These are phyloP conservation scores for Mesochorus sp. DNA, from an alignment of 2,888 invertebrate species.

Conservation along the genomic window DNA sequence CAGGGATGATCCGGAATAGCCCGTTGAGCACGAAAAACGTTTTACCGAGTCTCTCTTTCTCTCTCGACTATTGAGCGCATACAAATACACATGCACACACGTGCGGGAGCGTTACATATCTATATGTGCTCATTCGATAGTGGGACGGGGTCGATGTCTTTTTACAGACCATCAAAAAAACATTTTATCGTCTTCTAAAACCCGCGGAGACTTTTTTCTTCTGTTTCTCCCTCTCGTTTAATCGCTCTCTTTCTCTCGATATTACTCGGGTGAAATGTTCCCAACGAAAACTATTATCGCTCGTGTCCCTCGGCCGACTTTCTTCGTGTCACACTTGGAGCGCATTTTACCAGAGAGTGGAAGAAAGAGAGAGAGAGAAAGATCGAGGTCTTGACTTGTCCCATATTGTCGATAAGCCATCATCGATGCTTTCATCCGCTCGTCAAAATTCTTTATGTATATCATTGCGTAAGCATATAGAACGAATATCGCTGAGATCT, in stretches of 20 bases:
- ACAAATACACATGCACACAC: conserved; percentile 1
- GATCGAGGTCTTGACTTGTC: not conserved
- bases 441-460: conserved; percentile 44
- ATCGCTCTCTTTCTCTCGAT: conserved; percentile 15
- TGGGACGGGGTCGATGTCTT: conserved; percentile 38
- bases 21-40: conserved; percentile 56
- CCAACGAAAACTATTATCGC: conserved; percentile 37
- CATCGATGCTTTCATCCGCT: conserved; percentile 41
- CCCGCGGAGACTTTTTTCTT: conserved; percentile 6
- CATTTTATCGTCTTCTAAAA: conserved; percentile 48
- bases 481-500: too few relatives aligned
- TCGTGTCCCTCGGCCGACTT: not conserved
- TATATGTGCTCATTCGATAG: conserved; percentile 20
- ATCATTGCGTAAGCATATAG: too few relatives aligned
- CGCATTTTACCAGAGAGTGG: too few relatives aligned
- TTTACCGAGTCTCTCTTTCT: conserved; percentile 56
- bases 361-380: too few relatives aligned
- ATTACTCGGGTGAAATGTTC: conserved; percentile 42
- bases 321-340: not conserved
- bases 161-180: conserved; percentile 52
- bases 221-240: conserved; percentile 23
- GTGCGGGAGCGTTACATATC: not conserved
- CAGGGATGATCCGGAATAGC: conserved; percentile 48
- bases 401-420: conserved; percentile 33
- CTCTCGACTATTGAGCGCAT: conserved; percentile 36